Base-by-base conservation (phyloP, 64 coral and sea anemone genomes). In the Pocillopora damicornis region DNA sequence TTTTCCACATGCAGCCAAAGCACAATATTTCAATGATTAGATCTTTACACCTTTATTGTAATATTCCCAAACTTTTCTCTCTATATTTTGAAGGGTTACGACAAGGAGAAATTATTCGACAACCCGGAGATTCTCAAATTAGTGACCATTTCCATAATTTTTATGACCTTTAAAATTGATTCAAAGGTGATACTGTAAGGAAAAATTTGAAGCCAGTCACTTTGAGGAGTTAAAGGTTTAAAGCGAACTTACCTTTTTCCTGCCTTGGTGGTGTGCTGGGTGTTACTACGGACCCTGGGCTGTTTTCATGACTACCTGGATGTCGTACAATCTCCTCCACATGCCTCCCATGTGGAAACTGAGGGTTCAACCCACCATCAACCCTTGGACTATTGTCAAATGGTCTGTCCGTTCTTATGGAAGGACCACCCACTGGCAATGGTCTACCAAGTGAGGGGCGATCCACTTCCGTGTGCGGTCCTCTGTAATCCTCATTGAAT, bases 401-500 rank as follows among this genome's bases (percentile, higher is more conserved):
- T 75, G 77, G 77, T 62, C 76, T 79, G 13, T 77, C 75, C 5
- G 75, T 18, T 77, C 37, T 91, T 60, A 86, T 51, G 11, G 79
- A 65, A 14, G 65, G 81, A 14, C n/a, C 38, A 17, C 36, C 81
- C 36, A 71, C 25, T n/a, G 64, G 1, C 37, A 85, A 14, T 56
- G 37, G 5, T 15, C 81, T 68, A 4, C 14, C 63, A 72, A 51
- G 64, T 58, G 38, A 45, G 37, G 69, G 36, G 11, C 1, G 63
- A 34, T 85, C 81, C 56, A 25, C 63, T 18, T 89, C 75, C 35
- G 85, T 64, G 59, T 79, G 79, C 9, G 71, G 67, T 23, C 93
- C 79, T 75, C 90, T 95, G 34, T 89, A 81, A 20, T 92, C 65
- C 74, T 83, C 74, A 69, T 69, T 62, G 88, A 10, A 60, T 73